A percentile compares a stretch with the other conserved stretches of the same genome.
phyloP scores from a whole-genome alignment of 2,113 vertebrate genomes.

The Heterochromis multidens region DNA sequence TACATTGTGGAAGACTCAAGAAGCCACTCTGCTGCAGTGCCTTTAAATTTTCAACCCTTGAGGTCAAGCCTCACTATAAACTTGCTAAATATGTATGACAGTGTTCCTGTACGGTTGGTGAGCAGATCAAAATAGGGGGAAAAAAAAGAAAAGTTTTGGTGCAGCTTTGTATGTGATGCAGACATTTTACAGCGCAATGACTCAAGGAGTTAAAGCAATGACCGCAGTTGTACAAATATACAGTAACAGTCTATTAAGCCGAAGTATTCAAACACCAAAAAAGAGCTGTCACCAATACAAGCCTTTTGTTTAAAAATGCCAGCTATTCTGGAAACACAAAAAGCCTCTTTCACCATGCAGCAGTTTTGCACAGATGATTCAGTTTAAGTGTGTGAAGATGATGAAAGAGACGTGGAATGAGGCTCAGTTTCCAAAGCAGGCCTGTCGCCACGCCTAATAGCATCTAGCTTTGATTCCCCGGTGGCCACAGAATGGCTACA shows the following conservation, averaged over 20 bases:
- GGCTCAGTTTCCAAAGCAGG: conserved; percentile 21
- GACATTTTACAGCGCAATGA: conserved; percentile 1
- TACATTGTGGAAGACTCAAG: conserved; percentile 61
- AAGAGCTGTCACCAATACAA: conserved; percentile 21
- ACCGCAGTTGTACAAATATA: conserved; percentile 25
- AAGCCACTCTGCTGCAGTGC: conserved; percentile 44
- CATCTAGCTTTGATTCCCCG: conserved; percentile 31
- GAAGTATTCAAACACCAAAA: conserved; percentile 32
- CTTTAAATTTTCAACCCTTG: conserved; percentile 42
- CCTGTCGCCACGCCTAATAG: conserved; percentile 17
- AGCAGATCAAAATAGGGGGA: background rate
- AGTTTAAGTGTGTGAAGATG: conserved; percentile 28
- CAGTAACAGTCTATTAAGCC: conserved; percentile 49
- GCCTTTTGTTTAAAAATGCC: conserved; percentile 46
- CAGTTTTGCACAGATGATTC: conserved; percentile 16
- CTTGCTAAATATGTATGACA: conserved; percentile 47
- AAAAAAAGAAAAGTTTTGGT: background rate
- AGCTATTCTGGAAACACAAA: conserved; percentile 23
- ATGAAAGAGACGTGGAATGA: conserved; percentile 46
- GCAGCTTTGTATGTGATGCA: conserved; percentile 3
- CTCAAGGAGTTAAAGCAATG: conserved; percentile 10
- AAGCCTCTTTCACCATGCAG: conserved; percentile 32
- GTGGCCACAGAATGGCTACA: conserved; percentile 35
- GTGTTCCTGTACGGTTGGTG: conserved; percentile 18
- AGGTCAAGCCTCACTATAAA: conserved; percentile 51